These are phyloP conservation scores for Diarsia mendica DNA, from an alignment of 2,888 invertebrate genomes.

Conservation along the genomic window DNA sequence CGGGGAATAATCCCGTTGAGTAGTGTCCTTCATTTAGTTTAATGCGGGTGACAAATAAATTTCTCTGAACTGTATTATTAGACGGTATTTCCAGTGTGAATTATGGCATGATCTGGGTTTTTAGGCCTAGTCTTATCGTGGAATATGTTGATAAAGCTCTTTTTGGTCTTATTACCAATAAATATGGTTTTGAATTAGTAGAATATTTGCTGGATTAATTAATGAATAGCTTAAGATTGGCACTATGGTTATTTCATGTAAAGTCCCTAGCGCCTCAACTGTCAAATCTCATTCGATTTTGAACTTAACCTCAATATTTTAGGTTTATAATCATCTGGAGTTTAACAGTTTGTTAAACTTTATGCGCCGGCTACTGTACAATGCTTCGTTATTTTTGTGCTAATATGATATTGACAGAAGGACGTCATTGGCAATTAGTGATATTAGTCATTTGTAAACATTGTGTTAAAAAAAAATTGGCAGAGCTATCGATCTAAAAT, in stretches of 20 bases:
- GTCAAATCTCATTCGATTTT: too few species aligned
- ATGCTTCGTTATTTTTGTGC: too few species aligned
- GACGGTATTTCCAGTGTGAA: slow-evolving; percentile 25
- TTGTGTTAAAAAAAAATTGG: too few species aligned
- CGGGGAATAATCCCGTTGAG: slow-evolving; percentile 40
- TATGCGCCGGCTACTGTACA: too few species aligned
- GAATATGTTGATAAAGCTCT: neutral
- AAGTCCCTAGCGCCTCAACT: too few species aligned
- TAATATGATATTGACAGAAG: too few species aligned
- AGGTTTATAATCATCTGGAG: too few species aligned
- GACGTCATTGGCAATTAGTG: too few species aligned
- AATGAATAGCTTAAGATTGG: neutral
- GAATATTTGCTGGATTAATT: neutral
- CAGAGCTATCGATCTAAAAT: too few species aligned
- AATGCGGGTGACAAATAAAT: slow-evolving; percentile 43
- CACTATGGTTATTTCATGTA: neutral
- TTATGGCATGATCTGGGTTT: neutral
- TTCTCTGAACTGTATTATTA: slow-evolving; percentile 31
- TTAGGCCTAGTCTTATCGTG: neutral
- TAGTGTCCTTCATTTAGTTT: slow-evolving; percentile 45
- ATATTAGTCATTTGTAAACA: too few species aligned
- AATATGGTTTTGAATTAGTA: neutral
- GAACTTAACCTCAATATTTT: too few species aligned
- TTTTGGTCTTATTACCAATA: neutral
- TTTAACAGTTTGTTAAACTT: too few species aligned